Evolutionary conservation across 2,888 invertebrate genomes (phyloP).

Genomic region (Cantharis flavilabris): DNA sequence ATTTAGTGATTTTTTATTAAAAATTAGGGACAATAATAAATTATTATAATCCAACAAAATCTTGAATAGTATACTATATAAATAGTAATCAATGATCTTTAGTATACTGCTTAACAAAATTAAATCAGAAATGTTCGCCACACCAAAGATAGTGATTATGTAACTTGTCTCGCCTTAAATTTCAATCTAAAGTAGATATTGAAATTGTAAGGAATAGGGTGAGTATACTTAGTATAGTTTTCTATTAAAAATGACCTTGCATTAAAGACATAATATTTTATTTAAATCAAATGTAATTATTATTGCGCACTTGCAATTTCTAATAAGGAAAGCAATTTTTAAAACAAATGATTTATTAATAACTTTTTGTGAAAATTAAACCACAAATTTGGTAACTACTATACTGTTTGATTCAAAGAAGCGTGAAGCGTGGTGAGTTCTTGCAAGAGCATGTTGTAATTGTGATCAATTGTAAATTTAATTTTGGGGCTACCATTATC

Average conservation of each 20-base stretch:
- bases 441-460: conserved; percentile 14
- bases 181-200: background rate
- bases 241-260: background rate
- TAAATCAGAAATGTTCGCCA: background rate
- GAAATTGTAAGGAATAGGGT: conserved; percentile 1
- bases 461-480: conserved; percentile 4
- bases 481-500: background rate
- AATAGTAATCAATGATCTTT: background rate
- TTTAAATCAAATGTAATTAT: background rate
- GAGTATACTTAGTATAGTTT: background rate
- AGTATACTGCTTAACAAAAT: background rate
- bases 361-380: conserved; percentile 1
- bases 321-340: background rate
- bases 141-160: conserved; percentile 2
- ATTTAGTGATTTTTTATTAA: too few relatives aligned
- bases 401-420: conserved; percentile 3
- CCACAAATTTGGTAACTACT: conserved; percentile 14
- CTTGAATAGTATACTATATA: background rate
- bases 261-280: background rate
- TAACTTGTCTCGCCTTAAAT: conserved; percentile 8
- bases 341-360: background rate
- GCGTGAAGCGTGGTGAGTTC: conserved; percentile 15
- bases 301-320: background rate
- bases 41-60: background rate
- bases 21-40: background rate